Conservation (phyloP, 2,888 invertebrate genomes). For the Holacanthella duospinosa region DNA sequence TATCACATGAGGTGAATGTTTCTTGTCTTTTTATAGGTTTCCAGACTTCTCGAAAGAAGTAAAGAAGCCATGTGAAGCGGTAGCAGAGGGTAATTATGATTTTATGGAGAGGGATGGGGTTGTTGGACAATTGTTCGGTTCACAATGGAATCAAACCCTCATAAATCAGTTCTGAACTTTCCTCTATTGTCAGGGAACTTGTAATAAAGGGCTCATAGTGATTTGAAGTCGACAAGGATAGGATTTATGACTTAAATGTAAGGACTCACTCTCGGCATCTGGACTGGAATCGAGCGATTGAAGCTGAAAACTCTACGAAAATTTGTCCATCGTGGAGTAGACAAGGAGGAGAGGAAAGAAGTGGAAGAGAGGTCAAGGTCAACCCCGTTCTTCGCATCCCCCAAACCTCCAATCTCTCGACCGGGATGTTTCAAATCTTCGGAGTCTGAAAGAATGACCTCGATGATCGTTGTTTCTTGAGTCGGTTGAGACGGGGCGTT, state of each 20-base stretch:
- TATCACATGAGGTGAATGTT: neutral
- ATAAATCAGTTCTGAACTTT: neutral
- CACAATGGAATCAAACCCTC: neutral
- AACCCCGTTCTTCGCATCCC: constrained; percentile 4
- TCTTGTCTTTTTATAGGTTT: neutral
- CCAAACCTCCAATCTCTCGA: too few species aligned
- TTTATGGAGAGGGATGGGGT: neutral
- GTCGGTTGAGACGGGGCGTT: too few species aligned
- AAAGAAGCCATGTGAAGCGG: neutral
- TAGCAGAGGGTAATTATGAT: neutral
- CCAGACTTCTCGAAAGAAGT: neutral
- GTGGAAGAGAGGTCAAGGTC: constrained; percentile 13
- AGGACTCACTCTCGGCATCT: constrained; percentile 5
- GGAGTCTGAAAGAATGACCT: too few species aligned
- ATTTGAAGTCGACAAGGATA: neutral
- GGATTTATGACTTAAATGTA: neutral
- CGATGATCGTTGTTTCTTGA: too few species aligned
- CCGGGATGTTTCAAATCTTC: too few species aligned
- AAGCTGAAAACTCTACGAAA: constrained; percentile 19
- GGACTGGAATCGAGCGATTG: constrained; percentile 16
- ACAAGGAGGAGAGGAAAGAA: constrained; percentile 17
- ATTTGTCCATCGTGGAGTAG: constrained; percentile 17
- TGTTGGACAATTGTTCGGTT: neutral
- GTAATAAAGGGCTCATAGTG: neutral
- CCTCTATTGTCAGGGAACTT: neutral